Evolutionary conservation across 2,797 vertebrate species (phyloP), one percentile per base, ranked within the genome.

Genomic region (Halcyon badia): DNA sequence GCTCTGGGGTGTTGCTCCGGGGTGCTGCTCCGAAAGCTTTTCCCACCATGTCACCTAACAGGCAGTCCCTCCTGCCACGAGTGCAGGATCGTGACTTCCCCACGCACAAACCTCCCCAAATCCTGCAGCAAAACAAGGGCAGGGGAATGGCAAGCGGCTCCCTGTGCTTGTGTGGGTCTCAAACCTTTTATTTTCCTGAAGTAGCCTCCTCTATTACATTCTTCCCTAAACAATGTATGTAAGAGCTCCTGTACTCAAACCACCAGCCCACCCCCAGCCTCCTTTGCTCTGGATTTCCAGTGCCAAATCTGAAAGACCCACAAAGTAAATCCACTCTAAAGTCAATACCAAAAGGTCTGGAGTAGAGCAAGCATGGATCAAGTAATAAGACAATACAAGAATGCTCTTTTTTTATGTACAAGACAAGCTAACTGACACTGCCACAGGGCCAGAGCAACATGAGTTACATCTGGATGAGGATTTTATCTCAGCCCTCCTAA

Each of bases 111-210:
- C 42, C 26, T 68, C 75, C 49, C 16, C 84, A 78, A 44, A 57
- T n/a, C 49, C 76, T 26, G 31, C 5, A 3, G n/a, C 56, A 72
- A 12, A 78, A n/a, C 30, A 30, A 30, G 26, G 1, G 0, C 25
- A 8, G 46, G 42, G 54, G 12, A 48, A 52, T 4, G 1, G 33
- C 49, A 19, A 31, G 25, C 31, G 31, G 39, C 42, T 46, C 26
- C 1, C 10, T 3, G n/a, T 0, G 0, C 61, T 61, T 16, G 14
- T 22, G 22, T 39, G 70, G 19, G 46, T 31, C 73, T 49, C 62
- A 56, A 69, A 51, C 39, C 46, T 19, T 72, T 61, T 10, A 11
- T 57, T 77, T 79, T 49, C 60, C 69, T 1, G 0, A 70, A 86
- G 51, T 5, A 42, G 4, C 35, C 30, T 79, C 49, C 46, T 14